A percentile compares a stretch with the other conserved stretches of the same genome.
Conservation (phyloP, 2,888 invertebrate species). For the Stenoptilia bipunctidactyla region DNA sequence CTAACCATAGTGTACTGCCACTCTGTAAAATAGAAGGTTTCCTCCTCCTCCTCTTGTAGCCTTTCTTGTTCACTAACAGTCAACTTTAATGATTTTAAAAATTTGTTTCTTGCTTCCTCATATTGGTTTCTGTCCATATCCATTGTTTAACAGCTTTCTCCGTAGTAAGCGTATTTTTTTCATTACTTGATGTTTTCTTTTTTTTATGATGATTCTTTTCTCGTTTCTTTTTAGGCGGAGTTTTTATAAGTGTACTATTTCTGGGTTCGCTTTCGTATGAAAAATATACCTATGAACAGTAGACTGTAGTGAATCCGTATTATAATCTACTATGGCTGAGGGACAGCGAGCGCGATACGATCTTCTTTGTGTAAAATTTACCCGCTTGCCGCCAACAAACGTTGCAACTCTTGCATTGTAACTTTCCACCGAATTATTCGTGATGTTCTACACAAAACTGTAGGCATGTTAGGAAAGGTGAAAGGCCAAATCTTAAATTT, state of each 20-base stretch:
- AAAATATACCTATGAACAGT: neutral
- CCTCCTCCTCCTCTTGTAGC: too few species aligned
- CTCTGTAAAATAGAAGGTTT: neutral
- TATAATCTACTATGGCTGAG: conserved; percentile 20
- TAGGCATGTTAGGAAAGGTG: neutral
- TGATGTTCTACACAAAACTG: conserved; percentile 14
- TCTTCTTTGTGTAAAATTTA: conserved; percentile 19
- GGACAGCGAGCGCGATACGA: conserved; percentile 22
- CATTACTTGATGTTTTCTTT: neutral
- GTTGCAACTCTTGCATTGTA: conserved; percentile 20
- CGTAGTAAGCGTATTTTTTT: neutral
- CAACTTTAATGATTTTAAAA: neutral
- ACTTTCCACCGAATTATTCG: conserved; percentile 20
- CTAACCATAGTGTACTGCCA: neutral
- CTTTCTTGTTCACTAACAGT: neutral
- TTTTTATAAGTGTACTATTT: neutral
- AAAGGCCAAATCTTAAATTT: neutral
- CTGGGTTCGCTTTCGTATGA: neutral
- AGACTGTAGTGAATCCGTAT: conserved; percentile 6
- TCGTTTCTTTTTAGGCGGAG: neutral
- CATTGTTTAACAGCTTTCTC: neutral
- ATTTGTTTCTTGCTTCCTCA: neutral
- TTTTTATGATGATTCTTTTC: neutral
- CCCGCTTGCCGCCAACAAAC: conserved; percentile 23
- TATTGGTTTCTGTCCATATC: neutral